These are phyloP conservation scores for Pseudomyrmex flavicornis DNA, from an alignment of 1,140 invertebrate species.

Conservation along the genomic window DNA sequence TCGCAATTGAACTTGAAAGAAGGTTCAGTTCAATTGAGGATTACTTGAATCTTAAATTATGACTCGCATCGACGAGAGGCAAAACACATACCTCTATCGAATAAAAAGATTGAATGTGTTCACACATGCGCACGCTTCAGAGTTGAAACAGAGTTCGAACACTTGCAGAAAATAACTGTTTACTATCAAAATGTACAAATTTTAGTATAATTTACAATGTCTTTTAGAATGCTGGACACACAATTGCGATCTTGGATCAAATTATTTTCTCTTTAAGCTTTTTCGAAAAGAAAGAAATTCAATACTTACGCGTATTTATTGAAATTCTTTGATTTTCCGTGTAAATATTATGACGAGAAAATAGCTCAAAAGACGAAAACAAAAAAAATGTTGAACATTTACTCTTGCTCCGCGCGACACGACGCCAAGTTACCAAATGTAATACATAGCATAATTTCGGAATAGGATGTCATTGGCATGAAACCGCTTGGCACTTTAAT, in stretches of 20 bases:
- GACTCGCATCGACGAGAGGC: too few relatives aligned
- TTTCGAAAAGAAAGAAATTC: slow-evolving; percentile 27
- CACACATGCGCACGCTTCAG: neutral
- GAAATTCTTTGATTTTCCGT: slow-evolving; percentile 28
- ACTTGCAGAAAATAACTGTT: neutral
- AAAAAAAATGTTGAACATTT: slow-evolving; percentile 71
- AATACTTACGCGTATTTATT: neutral
- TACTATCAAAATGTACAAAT: slow-evolving; percentile 24
- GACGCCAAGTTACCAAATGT: slow-evolving; percentile 80
- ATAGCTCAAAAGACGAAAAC: slow-evolving; percentile 47
- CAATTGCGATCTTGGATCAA: slow-evolving; percentile 54
- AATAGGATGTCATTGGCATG: slow-evolving; percentile 78
- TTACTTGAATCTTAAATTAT: too few relatives aligned
- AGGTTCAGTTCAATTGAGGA: neutral
- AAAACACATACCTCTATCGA: too few relatives aligned
- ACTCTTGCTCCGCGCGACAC: slow-evolving; percentile 77
- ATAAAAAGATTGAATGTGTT: neutral
- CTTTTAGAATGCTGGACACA: slow-evolving; percentile 47
- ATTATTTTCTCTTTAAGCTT: slow-evolving; percentile 38
- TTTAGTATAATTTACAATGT: slow-evolving; percentile 13
- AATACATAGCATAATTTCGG: slow-evolving; percentile 77
- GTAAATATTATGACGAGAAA: slow-evolving; percentile 43
- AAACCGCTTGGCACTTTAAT: slow-evolving; percentile 80
- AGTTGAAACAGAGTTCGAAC: neutral
- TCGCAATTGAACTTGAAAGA: too few relatives aligned